Conservation (phyloP, 2,113 vertebrate species). For the Galeopterus variegatus region DNA sequence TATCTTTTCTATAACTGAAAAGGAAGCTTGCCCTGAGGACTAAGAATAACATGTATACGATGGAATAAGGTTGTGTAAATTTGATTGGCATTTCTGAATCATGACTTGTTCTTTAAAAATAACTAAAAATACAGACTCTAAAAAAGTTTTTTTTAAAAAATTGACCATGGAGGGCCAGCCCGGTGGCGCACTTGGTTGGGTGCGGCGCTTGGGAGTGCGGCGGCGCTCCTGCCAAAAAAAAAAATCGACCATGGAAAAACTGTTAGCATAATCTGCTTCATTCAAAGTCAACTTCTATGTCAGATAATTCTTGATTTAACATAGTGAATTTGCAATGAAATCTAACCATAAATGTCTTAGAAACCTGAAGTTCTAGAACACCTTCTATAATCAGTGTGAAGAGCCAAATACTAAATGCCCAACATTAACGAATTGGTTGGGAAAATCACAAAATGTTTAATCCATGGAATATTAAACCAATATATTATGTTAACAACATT, state of each 20-base stretch:
- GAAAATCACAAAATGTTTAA: not conserved
- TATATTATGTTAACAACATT: not conserved
- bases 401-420: not conserved
- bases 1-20: not conserved
- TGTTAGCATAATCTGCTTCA: not conserved
- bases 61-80: not conserved
- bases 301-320: not conserved
- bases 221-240: too few species aligned
- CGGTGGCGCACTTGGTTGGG: too few species aligned
- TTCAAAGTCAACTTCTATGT: not conserved
- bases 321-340: not conserved
- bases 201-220: too few species aligned
- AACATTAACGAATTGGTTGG: not conserved
- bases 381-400: not conserved
- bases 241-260: not conserved
- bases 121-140: not conserved
- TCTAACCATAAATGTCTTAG: not conserved
- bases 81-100: not conserved
- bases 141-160: not conserved
- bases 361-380: not conserved
- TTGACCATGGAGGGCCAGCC: too few species aligned
- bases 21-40: not conserved
- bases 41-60: not conserved
- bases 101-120: not conserved
- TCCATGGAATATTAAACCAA: not conserved